These are phyloP conservation scores for Hipposideros larvatus DNA, from an alignment of 2,797 vertebrate genomes.

Conservation along the genomic window DNA sequence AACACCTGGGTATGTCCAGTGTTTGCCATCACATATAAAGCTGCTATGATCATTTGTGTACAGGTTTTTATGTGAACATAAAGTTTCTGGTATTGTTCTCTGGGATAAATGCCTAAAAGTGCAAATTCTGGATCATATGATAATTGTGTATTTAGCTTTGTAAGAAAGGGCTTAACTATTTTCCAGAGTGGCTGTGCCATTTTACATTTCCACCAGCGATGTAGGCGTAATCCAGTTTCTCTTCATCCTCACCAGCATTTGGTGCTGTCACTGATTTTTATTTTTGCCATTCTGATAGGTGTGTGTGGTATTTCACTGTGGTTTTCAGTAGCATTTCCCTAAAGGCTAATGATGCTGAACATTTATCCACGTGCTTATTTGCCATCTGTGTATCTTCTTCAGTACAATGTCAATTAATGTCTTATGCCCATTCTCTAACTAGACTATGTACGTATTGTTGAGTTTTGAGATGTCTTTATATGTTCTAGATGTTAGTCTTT, in stretches of 20 bases:
- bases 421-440: not conserved
- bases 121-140: accelerated
- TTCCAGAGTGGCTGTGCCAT: no score
- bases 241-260: not conserved
- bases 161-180: not conserved
- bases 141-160: no score
- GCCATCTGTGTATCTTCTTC: not conserved
- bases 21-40: not conserved
- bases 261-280: no score
- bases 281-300: not conserved
- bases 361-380: not conserved
- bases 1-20: not conserved
- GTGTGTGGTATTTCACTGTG: not conserved
- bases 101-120: not conserved
- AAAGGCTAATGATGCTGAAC: accelerated
- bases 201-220: no score
- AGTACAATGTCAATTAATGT: not conserved
- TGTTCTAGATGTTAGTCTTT: not conserved
- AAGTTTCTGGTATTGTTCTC: not conserved
- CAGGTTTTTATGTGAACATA: not conserved
- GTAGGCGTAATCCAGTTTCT: no score
- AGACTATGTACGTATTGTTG: not conserved
- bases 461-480: not conserved
- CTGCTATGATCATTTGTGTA: not conserved
- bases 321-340: not conserved